Evolutionary conservation across 2,797 vertebrate genomes (phyloP).

Genomic region (Cuniculus paca): DNA sequence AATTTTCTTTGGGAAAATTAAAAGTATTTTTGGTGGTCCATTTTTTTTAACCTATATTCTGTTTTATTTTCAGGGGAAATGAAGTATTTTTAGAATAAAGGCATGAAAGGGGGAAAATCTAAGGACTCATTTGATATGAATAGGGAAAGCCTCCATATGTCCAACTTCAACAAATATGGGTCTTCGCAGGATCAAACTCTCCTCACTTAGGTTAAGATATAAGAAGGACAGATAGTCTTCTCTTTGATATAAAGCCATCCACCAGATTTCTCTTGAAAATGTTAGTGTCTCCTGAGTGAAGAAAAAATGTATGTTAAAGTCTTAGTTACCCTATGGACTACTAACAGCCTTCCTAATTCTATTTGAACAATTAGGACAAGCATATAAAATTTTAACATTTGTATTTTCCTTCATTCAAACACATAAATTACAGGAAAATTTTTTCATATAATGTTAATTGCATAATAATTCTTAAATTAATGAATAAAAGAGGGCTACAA

Average conservation of each 20-base stretch:
- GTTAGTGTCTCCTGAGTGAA: not conserved
- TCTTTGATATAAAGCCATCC: not conserved
- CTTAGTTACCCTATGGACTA: not conserved
- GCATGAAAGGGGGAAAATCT: not conserved
- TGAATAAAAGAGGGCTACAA: not conserved
- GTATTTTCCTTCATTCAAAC: not conserved
- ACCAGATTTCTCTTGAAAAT: not conserved
- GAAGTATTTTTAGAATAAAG: conserved; percentile 49
- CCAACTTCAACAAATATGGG: not conserved
- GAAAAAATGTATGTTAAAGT: conserved; percentile 10
- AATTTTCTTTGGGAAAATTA: conserved; percentile 37
- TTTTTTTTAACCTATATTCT: conserved; percentile 27
- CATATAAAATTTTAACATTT: conserved; percentile 20
- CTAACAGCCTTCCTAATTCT: not conserved
- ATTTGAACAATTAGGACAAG: not conserved
- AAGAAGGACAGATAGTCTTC: not conserved
- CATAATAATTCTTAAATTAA: conserved; percentile 1
- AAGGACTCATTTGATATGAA: not conserved
- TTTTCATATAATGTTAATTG: not conserved
- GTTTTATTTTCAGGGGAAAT: conserved; percentile 5
- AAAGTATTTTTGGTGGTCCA: conserved; percentile 28
- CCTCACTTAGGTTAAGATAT: not conserved
- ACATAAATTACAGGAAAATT: not conserved
- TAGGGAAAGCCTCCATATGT: not conserved
- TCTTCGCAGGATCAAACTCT: not conserved